A percentile compares a stretch with the other conserved stretches of the same genome.
Evolutionary conservation across 1,140 invertebrate species (phyloP).

Genomic region (Aphelenchoides avenae): DNA sequence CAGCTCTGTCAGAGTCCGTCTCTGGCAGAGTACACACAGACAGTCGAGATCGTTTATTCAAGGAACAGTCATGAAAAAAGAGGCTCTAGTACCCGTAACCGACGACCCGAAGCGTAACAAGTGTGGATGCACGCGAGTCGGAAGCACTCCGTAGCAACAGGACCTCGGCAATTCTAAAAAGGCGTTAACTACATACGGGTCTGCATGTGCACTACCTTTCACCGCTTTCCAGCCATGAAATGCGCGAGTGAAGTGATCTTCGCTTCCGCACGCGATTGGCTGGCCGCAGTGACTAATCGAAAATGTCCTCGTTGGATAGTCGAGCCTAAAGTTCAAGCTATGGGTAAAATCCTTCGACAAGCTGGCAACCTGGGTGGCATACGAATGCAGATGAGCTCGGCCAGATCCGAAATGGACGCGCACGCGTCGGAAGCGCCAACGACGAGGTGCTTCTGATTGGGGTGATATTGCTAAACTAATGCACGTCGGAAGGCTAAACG

Average conservation of each 20-base stretch:
- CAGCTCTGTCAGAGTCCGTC: no score
- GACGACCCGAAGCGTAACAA: slow-evolving; percentile 25
- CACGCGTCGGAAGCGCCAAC: slow-evolving; percentile 38
- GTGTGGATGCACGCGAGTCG: slow-evolving; percentile 23
- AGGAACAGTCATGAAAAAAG: no score
- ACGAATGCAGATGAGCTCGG: slow-evolving; percentile 37
- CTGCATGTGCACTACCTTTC: slow-evolving; percentile 24
- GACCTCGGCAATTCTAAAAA: slow-evolving; percentile 32
- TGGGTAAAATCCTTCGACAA: not conserved
- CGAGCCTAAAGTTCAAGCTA: slow-evolving; percentile 17
- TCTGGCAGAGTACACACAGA: no score
- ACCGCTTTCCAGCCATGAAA: slow-evolving; percentile 33
- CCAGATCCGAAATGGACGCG: slow-evolving; percentile 37
- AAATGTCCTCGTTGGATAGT: slow-evolving; percentile 38
- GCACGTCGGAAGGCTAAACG: slow-evolving; percentile 35
- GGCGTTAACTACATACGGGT: slow-evolving; percentile 2
- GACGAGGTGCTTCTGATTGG: slow-evolving; percentile 24
- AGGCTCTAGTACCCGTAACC: no score
- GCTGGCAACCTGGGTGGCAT: slow-evolving; percentile 22
- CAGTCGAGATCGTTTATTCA: no score
- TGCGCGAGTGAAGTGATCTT: slow-evolving; percentile 40
- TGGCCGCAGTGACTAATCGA: slow-evolving; percentile 45
- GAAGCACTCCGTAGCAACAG: slow-evolving; percentile 28
- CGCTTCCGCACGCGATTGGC: slow-evolving; percentile 31
- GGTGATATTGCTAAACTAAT: slow-evolving; percentile 36